A percentile compares a stretch with the other conserved stretches of the same genome.
Conservation (phyloP, 2,888 invertebrate genomes). For the Stomorhina lunata region DNA sequence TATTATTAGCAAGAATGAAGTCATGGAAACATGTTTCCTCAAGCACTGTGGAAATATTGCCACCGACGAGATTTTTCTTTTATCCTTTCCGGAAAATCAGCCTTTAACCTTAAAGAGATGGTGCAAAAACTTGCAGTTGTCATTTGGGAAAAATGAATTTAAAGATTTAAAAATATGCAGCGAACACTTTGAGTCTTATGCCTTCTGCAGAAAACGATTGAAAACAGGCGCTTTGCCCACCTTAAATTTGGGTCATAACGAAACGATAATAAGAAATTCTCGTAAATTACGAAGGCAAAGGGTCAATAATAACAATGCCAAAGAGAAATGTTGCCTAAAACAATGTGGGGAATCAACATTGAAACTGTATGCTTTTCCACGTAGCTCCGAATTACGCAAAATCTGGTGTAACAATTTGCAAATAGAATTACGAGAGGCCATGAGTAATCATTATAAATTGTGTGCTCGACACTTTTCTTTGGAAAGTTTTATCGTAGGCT, state of each 20-base stretch:
- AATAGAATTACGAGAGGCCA: constrained; percentile 40
- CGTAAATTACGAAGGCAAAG: constrained; percentile 32
- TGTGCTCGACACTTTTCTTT: constrained; percentile 47
- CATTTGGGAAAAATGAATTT: too few relatives aligned
- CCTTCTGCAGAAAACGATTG: constrained; percentile 47
- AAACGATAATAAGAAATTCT: constrained; percentile 25
- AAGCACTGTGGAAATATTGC: constrained; percentile 32
- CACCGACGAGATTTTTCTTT: constrained; percentile 12
- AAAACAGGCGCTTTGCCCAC: constrained; percentile 62
- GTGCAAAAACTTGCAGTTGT: constrained; percentile 62
- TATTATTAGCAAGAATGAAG: background rate
- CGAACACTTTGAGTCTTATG: constrained; percentile 59
- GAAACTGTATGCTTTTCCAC: constrained; percentile 54
- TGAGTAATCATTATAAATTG: constrained; percentile 49
- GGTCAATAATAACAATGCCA: background rate
- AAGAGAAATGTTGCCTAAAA: constrained; percentile 37
- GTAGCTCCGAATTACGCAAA: constrained; percentile 46
- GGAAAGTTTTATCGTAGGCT: constrained; percentile 50
- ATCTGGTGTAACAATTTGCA: constrained; percentile 62
- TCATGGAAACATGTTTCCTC: constrained; percentile 30
- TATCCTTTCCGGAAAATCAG: constrained; percentile 45
- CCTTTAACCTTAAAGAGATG: constrained; percentile 28
- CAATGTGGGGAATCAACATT: constrained; percentile 10
- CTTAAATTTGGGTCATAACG: constrained; percentile 51
- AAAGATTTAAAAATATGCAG: constrained; percentile 54